A percentile compares a stretch with the other conserved stretches of the same genome.
phyloP scores from a whole-genome alignment of 1,140 invertebrate genomes.

The Ptiloglossa arizonensis region DNA sequence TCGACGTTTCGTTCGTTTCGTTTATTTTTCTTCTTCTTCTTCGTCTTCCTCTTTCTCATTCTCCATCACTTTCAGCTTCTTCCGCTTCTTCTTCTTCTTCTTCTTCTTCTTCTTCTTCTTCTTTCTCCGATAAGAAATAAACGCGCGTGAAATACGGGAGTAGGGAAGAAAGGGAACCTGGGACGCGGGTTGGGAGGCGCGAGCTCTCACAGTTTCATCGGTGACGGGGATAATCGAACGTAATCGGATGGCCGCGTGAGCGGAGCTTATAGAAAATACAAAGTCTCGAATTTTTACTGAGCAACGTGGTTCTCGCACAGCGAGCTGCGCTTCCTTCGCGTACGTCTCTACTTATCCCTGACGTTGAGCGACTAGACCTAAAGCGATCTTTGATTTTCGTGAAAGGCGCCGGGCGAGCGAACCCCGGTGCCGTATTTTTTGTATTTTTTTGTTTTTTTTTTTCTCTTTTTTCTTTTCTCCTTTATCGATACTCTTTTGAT shows the following conservation, averaged over 20 bases:
- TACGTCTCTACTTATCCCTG: background rate
- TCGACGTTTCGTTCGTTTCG: background rate
- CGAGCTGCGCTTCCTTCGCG: background rate
- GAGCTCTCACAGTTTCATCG: background rate
- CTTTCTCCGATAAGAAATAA: too few relatives aligned
- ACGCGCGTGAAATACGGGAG: background rate
- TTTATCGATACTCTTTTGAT: too few relatives aligned
- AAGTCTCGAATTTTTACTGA: constrained; percentile 29
- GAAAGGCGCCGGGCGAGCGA: background rate
- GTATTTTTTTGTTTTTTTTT: too few relatives aligned
- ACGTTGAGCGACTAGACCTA: background rate
- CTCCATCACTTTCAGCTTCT: too few relatives aligned
- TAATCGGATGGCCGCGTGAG: constrained; percentile 15
- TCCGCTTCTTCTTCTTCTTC: too few relatives aligned
- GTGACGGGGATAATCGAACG: background rate
- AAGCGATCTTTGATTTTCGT: constrained; percentile 6
- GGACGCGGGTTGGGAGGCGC: too few relatives aligned
- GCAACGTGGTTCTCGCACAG: constrained; percentile 27
- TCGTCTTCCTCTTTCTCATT: too few relatives aligned
- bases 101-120: too few relatives aligned
- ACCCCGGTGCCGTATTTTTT: background rate
- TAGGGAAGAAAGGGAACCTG: too few relatives aligned
- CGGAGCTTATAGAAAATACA: constrained; percentile 45
- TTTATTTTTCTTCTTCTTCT: too few relatives aligned
- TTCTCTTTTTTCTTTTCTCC: too few relatives aligned